Evolutionary conservation across 2,888 invertebrate genomes (phyloP).

Genomic region (Morpho achilles): DNA sequence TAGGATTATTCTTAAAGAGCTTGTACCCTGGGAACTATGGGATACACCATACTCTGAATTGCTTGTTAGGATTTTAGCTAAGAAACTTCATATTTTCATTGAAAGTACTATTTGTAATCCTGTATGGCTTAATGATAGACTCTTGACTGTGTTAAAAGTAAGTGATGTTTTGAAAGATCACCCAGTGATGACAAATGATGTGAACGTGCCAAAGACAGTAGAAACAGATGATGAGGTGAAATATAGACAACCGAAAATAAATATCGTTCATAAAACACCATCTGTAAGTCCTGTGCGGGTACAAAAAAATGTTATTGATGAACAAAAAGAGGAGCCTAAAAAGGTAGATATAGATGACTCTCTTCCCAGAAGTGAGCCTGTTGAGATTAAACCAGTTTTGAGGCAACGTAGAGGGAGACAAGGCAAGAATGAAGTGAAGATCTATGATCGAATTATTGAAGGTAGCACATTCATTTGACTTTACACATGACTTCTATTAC

Average conservation of each 20-base stretch:
- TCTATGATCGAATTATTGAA: constrained; percentile 73
- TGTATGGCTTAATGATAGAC: constrained; percentile 66
- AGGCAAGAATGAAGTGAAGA: constrained; percentile 69
- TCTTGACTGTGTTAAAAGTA: constrained; percentile 47
- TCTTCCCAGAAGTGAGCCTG: constrained; percentile 43
- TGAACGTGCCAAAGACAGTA: not conserved
- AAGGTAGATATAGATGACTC: constrained; percentile 28
- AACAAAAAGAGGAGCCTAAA: constrained; percentile 26
- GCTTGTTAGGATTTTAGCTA: constrained; percentile 80
- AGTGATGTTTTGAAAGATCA: constrained; percentile 19
- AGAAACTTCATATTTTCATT: constrained; percentile 74
- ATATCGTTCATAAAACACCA: constrained; percentile 5
- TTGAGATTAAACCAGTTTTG: constrained; percentile 66
- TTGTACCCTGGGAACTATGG: constrained; percentile 83
- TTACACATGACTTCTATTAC: no score
- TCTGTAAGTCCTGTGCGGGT: constrained; percentile 8
- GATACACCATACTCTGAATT: constrained; percentile 83
- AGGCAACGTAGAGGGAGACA: constrained; percentile 62
- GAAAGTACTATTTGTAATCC: constrained; percentile 71
- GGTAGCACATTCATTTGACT: constrained; percentile 37
- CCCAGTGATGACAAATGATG: no score
- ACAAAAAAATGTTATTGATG: constrained; percentile 16
- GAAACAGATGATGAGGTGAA: constrained; percentile 19
- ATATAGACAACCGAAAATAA: constrained; percentile 11
- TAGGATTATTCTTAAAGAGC: constrained; percentile 80